These are phyloP conservation scores for Porites evermanni DNA, from an alignment of 92 coral and sea anemone genomes.

Conservation along the genomic window DNA sequence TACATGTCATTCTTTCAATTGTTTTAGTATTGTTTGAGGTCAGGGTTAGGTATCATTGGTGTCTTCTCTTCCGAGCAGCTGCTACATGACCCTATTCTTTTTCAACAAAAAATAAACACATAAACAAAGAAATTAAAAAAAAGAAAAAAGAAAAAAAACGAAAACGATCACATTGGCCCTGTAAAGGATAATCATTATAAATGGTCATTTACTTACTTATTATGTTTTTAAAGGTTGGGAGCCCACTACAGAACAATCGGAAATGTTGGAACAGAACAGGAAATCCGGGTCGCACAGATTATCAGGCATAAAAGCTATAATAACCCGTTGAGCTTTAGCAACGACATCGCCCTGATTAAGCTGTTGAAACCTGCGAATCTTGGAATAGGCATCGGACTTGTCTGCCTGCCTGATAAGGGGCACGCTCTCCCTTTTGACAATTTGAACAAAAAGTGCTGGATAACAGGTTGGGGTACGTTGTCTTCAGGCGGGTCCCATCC, in stretches of 20 bases:
- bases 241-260: conserved; percentile 25
- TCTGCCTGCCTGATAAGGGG: conserved; percentile 43
- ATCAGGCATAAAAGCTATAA: conserved; percentile 36
- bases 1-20: no score
- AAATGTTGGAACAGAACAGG: conserved; percentile 46
- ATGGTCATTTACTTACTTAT: no score
- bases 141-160: no score
- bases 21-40: no score
- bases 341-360: conserved; percentile 53
- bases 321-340: conserved; percentile 17
- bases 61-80: no score
- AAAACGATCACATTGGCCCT: no score
- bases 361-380: conserved; percentile 42
- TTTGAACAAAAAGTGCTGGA: conserved; percentile 12
- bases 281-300: conserved; percentile 34
- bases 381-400: conserved; percentile 43
- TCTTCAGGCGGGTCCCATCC: not conserved
- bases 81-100: no score
- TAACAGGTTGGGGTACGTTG: conserved; percentile 34
- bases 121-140: no score
- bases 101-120: no score
- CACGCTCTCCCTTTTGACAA: conserved; percentile 37
- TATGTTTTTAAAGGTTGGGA: conserved; percentile 3
- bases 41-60: no score
- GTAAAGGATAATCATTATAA: no score